Percentiles rank a stretch among this genome's conserved stretches.
phyloP scores from a whole-genome alignment of 2,113 vertebrate genomes.

The Oreotrochilus melanogaster region DNA sequence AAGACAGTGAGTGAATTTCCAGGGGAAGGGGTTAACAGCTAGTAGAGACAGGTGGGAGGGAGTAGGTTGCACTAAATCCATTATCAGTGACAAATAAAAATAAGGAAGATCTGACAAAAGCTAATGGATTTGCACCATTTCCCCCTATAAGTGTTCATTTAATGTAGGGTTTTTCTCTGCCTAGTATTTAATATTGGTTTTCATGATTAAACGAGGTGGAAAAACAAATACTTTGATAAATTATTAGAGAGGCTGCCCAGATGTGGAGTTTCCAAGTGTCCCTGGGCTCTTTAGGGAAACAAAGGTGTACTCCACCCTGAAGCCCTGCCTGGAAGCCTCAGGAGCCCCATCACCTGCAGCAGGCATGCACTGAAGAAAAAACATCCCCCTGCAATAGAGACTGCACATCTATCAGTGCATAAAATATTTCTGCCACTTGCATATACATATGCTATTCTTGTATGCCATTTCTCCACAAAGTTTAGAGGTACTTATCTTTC shows the following conservation, averaged over 20 bases:
- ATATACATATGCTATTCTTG: not conserved
- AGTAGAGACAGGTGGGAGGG: not conserved
- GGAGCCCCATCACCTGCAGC: not conserved
- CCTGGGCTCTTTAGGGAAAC: not conserved
- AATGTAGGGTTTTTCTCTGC: not conserved
- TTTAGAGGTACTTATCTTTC: not conserved
- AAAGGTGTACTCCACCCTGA: not conserved
- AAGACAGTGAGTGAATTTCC: not conserved
- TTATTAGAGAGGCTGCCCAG: not conserved
- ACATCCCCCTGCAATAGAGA: not conserved
- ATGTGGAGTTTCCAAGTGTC: not conserved
- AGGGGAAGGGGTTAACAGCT: slow-evolving; percentile 41
- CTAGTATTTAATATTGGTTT: not conserved
- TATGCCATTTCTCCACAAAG: not conserved
- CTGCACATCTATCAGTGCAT: not conserved
- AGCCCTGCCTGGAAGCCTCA: not conserved
- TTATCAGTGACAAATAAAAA: slow-evolving; percentile 48
- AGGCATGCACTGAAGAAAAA: not conserved
- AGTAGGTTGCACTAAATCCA: slow-evolving; percentile 22
- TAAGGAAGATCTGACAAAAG: not conserved
- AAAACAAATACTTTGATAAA: not conserved
- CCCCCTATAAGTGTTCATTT: not conserved
- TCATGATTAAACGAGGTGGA: rapidly evolving
- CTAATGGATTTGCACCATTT: slow-evolving; percentile 16
- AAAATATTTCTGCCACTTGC: not conserved